Evolutionary conservation across 2,797 vertebrate species (phyloP).

Genomic region (Forpus xanthops): DNA sequence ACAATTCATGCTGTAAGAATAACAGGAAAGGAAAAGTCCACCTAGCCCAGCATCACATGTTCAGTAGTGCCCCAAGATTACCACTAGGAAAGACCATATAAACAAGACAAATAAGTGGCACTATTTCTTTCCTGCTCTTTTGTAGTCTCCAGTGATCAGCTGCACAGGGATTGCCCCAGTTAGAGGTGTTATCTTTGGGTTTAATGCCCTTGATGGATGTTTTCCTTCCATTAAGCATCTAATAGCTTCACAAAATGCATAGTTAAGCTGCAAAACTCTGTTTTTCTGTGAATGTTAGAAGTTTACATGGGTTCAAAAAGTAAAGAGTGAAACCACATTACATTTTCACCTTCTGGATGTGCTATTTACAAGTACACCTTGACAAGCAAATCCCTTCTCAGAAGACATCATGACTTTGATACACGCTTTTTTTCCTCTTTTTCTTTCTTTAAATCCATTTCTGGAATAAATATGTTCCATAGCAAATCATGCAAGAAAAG

Average conservation of each 20-base stretch:
- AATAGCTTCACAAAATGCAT: not conserved
- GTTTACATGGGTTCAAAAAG: constrained; percentile 12
- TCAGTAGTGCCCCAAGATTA: not conserved
- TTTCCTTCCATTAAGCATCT: not conserved
- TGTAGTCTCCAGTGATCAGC: not conserved
- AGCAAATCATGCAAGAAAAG: not conserved
- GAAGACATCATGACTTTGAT: not conserved
- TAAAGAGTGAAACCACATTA: constrained; percentile 4
- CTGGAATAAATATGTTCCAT: not conserved
- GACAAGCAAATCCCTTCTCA: constrained; percentile 20
- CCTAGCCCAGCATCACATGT: not conserved
- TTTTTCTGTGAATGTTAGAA: not conserved
- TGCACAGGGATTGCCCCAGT: not conserved
- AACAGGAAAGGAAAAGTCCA: not conserved
- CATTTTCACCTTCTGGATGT: not conserved
- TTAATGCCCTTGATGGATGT: not conserved
- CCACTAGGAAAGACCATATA: not conserved
- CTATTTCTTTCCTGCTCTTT: not conserved
- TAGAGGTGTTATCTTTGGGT: not conserved
- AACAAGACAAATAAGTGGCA: not conserved
- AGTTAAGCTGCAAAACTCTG: not conserved
- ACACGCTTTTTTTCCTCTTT: rapidly evolving
- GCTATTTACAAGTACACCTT: constrained; percentile 33
- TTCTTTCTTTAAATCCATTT: not conserved
- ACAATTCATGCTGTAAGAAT: not conserved